Conservation (phyloP, 2,113 vertebrate genomes). For the Toxotes chatareus region DNA sequence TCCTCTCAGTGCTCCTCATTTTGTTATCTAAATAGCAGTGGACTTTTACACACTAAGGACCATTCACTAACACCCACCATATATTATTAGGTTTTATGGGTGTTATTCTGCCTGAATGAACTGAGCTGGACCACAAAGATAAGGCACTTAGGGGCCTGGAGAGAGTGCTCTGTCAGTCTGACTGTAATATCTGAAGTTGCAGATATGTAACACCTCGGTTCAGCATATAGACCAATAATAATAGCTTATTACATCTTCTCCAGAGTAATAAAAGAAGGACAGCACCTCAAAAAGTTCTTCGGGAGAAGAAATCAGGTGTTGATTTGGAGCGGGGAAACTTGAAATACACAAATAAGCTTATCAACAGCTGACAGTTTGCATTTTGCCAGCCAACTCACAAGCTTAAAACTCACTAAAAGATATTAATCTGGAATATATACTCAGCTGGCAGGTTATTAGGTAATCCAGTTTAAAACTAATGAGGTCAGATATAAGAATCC, state of each 20-base stretch:
- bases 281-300: background rate
- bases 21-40: background rate
- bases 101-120: constrained; percentile 52
- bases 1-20: constrained; percentile 21
- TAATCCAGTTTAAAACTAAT: background rate
- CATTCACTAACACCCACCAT: constrained; percentile 1
- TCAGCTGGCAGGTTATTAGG: background rate
- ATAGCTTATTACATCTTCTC: background rate
- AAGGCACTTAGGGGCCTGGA: constrained; percentile 37
- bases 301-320: background rate
- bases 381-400: background rate
- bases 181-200: constrained; percentile 22
- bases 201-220: constrained; percentile 7
- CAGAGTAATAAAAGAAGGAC: background rate
- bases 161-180: background rate
- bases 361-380: background rate
- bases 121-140: constrained; percentile 61
- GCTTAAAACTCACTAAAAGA: background rate
- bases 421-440: background rate
- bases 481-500: background rate
- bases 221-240: background rate
- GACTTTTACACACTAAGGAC: constrained; percentile 4
- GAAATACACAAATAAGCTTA: background rate
- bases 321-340: background rate
- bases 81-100: constrained; percentile 38